phyloP scores from a whole-genome alignment of 2,113 vertebrate genomes.

The Mola mola region DNA sequence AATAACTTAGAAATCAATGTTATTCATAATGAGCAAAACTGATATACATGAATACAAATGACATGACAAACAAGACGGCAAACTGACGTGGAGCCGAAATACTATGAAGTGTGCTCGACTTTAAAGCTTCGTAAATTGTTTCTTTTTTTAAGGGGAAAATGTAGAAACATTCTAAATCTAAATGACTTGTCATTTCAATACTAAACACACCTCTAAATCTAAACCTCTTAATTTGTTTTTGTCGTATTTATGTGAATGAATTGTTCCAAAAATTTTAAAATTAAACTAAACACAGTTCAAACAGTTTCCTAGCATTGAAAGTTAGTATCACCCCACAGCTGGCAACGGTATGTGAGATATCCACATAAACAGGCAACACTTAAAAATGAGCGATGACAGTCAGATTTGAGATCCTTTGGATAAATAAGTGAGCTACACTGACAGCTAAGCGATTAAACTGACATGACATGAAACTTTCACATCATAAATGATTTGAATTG shows the following conservation, averaged over 20 bases:
- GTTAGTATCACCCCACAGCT: constrained; percentile 35
- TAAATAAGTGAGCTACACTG: constrained; percentile 16
- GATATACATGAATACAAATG: constrained; percentile 28
- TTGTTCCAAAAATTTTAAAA: no score
- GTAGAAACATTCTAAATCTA: neutral
- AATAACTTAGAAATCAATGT: constrained; percentile 73
- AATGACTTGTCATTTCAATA: neutral
- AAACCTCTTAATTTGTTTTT: neutral
- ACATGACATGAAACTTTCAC: neutral
- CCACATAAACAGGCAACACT: constrained; percentile 61
- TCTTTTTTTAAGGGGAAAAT: neutral
- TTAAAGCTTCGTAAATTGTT: neutral
- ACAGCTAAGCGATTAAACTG: neutral
- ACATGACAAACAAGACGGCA: constrained; percentile 39
- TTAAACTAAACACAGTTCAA: constrained; percentile 35
- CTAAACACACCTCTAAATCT: neutral
- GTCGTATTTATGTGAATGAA: no score
- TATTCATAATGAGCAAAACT: constrained; percentile 54
- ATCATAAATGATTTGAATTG: no score
- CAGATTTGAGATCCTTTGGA: constrained; percentile 3
- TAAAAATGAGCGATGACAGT: neutral
- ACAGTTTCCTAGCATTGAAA: constrained; percentile 29
- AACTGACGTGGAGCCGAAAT: constrained; percentile 21
- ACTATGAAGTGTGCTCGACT: constrained; percentile 35
- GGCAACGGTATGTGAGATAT: constrained; percentile 31